Evolutionary conservation across 1,140 invertebrate species (phyloP).

Genomic region (Euwallacea similis): DNA sequence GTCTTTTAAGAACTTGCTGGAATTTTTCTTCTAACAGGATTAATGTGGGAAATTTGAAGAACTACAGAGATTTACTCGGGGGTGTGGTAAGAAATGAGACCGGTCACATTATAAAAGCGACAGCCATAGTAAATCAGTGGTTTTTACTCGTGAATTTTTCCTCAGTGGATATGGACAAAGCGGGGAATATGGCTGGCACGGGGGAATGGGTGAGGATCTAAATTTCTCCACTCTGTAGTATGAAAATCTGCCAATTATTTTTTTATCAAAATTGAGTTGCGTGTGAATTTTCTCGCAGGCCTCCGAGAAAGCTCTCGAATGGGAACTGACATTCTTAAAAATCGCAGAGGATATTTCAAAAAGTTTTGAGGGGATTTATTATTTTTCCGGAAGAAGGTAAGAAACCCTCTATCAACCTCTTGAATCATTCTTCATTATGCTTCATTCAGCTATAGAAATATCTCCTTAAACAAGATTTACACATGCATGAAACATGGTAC

Average conservation of each 20-base stretch:
- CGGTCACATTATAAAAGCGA: constrained; percentile 66
- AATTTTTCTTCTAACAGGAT: constrained; percentile 51
- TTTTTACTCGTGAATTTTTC: constrained; percentile 69
- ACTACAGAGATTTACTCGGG: constrained; percentile 67
- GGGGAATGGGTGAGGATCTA: constrained; percentile 64
- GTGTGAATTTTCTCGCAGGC: constrained; percentile 51
- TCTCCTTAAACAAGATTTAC: no score
- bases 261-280: background rate
- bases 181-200: constrained; percentile 70
- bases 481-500: no score
- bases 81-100: constrained; percentile 60
- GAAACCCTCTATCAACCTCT: background rate
- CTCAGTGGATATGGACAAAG: constrained; percentile 63
- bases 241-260: background rate
- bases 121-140: constrained; percentile 64
- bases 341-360: constrained; percentile 55
- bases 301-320: constrained; percentile 62
- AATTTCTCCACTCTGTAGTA: background rate
- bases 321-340: constrained; percentile 67
- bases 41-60: constrained; percentile 64
- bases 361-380: constrained; percentile 58
- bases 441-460: no score
- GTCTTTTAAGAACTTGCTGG: constrained; percentile 1
- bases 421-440: background rate
- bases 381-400: constrained; percentile 66